Evolutionary conservation across 2,888 invertebrate species (phyloP).

Genomic region (Ochropleura leucogaster): DNA sequence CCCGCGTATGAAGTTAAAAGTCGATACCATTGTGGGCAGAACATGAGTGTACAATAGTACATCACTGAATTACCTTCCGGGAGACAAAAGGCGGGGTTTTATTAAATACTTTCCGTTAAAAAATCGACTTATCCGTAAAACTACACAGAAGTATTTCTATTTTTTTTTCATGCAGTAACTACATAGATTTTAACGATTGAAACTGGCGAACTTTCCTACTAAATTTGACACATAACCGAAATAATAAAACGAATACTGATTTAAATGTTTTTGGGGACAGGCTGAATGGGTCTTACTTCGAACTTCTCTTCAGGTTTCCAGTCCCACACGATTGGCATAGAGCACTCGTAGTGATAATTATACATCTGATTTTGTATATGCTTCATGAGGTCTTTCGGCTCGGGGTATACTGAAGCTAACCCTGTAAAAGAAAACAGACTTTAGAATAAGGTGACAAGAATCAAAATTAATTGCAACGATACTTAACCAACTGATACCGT

Average conservation of each 20-base stretch:
- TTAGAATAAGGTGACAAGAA: neutral
- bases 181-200: conserved; percentile 48
- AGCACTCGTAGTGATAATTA: conserved; percentile 94
- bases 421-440: conserved; percentile 84
- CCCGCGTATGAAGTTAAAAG: conserved; percentile 19
- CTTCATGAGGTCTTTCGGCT: conserved; percentile 94
- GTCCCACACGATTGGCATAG: conserved; percentile 93
- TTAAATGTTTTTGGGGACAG: conserved; percentile 88
- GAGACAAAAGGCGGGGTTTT: conserved; percentile 16
- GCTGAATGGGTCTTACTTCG: conserved; percentile 85
- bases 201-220: conserved; percentile 33
- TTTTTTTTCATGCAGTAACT: conserved; percentile 16
- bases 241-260: conserved; percentile 67
- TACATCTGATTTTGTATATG: conserved; percentile 94
- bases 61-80: neutral
- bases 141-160: conserved; percentile 23
- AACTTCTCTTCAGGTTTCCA: conserved; percentile 90
- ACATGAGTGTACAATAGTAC: conserved; percentile 33
- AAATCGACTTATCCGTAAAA: conserved; percentile 13
- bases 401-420: conserved; percentile 96
- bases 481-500: neutral
- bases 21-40: neutral
- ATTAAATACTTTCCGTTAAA: conserved; percentile 28
- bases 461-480: neutral
- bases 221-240: conserved; percentile 59